phyloP scores from a whole-genome alignment of 2,888 invertebrate genomes.

The Plemyria rubiginata region DNA sequence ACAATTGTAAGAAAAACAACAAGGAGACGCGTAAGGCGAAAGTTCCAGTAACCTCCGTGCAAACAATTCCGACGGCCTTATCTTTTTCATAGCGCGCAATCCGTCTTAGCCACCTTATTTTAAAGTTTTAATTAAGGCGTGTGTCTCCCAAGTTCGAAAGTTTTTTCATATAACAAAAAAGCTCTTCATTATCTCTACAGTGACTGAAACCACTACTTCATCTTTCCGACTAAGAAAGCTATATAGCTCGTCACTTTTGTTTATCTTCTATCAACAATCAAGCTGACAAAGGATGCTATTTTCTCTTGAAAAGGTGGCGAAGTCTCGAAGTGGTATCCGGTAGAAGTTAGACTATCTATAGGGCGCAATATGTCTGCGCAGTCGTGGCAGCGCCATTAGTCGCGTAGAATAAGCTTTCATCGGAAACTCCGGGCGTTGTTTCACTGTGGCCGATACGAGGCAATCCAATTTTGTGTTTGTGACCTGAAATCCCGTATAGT shows the following conservation, averaged over 20 bases:
- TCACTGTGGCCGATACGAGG: slow-evolving; percentile 57
- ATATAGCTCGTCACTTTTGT: slow-evolving; percentile 35
- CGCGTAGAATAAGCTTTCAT: slow-evolving; percentile 60
- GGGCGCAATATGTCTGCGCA: slow-evolving; percentile 32
- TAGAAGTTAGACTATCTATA: slow-evolving; percentile 30
- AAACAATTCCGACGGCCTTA: slow-evolving; percentile 47
- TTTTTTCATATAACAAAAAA: slow-evolving; percentile 41
- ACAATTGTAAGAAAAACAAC: slow-evolving; percentile 14
- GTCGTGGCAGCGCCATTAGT: slow-evolving; percentile 44
- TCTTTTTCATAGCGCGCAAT: slow-evolving; percentile 38
- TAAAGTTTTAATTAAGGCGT: slow-evolving; percentile 56
- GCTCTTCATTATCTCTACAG: slow-evolving; percentile 29
- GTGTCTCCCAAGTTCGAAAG: slow-evolving; percentile 41
- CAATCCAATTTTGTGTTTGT: slow-evolving; percentile 72
- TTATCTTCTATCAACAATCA: slow-evolving; percentile 40
- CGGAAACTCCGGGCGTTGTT: slow-evolving; percentile 57
- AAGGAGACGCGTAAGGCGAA: neutral
- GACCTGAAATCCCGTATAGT: slow-evolving; percentile 57
- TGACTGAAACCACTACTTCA: slow-evolving; percentile 27
- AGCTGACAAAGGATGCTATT: slow-evolving; percentile 36
- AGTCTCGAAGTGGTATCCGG: slow-evolving; percentile 37
- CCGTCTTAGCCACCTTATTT: slow-evolving; percentile 44
- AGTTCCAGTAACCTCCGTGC: slow-evolving; percentile 23
- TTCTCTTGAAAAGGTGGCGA: slow-evolving; percentile 36
- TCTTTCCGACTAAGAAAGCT: slow-evolving; percentile 20